Percentiles rank a stretch among this genome's conserved stretches.
Conservation (phyloP, 2,888 invertebrate species). For the Limenitis arthemis region DNA sequence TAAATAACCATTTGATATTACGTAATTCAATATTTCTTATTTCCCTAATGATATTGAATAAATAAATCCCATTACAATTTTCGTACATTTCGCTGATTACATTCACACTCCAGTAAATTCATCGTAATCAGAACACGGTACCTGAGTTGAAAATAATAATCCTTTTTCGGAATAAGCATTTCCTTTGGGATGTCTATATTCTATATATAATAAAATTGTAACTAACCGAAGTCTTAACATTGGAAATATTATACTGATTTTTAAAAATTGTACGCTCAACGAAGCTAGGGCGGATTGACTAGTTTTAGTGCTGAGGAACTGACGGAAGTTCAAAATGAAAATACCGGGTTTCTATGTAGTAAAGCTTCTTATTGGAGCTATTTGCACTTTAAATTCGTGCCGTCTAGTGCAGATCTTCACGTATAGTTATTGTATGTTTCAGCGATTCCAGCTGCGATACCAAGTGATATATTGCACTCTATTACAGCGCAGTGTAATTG, state of each 20-base stretch:
- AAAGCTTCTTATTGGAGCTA: conserved; percentile 4
- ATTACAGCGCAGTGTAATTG: not conserved
- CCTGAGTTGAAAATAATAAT: no score
- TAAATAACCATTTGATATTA: no score
- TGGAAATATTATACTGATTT: no score
- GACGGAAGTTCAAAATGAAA: not conserved
- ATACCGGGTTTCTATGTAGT: not conserved
- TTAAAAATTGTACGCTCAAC: no score
- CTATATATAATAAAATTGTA: no score
- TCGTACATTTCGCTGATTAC: conserved; percentile 9
- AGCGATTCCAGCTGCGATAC: not conserved
- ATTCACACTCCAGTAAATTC: conserved; percentile 13
- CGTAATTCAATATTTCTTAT: not conserved
- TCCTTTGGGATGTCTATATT: no score
- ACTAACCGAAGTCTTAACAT: no score
- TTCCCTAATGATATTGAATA: conserved; percentile 1
- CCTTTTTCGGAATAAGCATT: no score
- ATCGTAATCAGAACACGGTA: conserved; percentile 6
- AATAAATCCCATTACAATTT: not conserved
- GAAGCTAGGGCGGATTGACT: not conserved
- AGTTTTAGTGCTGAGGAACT: not conserved
- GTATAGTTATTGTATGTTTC: conserved; percentile 1
- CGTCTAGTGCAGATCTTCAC: conserved; percentile 1
- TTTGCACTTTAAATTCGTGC: conserved; percentile 1
- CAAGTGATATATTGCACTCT: not conserved